Conservation (phyloP, 2,888 invertebrate genomes). For the Conops quadrifasciatus region DNA sequence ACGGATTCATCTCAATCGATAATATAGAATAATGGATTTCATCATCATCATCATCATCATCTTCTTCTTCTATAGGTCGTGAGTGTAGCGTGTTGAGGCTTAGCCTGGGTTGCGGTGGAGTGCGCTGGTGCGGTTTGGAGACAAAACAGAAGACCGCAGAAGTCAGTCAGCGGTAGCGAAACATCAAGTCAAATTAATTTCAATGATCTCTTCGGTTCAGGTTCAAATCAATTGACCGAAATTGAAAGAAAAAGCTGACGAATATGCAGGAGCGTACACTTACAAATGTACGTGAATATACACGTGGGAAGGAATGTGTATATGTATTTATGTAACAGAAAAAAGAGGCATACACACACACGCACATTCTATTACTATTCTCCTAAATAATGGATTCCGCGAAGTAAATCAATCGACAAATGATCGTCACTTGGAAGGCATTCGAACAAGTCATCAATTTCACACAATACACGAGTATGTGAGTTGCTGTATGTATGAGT, state of each 20-base stretch:
- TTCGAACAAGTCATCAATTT: conserved; percentile 1
- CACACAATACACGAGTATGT: background rate
- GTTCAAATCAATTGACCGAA: conserved; percentile 28
- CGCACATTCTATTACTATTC: too few relatives aligned
- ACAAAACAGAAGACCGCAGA: too few relatives aligned
- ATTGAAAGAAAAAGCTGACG: conserved; percentile 13
- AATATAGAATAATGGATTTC: too few relatives aligned
- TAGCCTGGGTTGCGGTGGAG: background rate
- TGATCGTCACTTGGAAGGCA: conserved; percentile 18
- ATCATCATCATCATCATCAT: too few relatives aligned
- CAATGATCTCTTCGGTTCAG: conserved; percentile 13
- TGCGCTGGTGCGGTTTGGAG: background rate
- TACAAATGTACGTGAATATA: background rate
- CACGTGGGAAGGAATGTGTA: background rate
- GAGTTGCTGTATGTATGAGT: background rate
- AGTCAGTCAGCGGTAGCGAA: background rate
- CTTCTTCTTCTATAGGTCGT: too few relatives aligned
- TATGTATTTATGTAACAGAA: background rate
- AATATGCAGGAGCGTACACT: too few relatives aligned
- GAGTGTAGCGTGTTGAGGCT: background rate
- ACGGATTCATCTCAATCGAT: too few relatives aligned
- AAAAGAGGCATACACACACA: too few relatives aligned
- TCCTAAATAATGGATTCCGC: background rate
- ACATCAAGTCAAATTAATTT: conserved; percentile 2
- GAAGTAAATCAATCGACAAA: conserved; percentile 27